These are phyloP conservation scores for Trichoplusia ni DNA, from an alignment of 1,140 invertebrate species.

Conservation along the genomic window DNA sequence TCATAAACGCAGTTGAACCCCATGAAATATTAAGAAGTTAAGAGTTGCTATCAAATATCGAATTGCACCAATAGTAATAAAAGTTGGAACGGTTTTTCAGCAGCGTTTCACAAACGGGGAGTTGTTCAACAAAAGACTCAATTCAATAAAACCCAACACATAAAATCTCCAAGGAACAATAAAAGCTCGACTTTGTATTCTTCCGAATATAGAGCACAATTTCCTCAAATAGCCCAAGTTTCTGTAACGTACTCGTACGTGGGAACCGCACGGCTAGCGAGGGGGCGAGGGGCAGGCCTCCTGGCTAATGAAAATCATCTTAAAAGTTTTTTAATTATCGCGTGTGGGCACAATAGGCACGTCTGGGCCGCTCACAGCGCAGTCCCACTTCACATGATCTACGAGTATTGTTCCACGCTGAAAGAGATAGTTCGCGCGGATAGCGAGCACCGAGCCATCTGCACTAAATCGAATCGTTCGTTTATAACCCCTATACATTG, in stretches of 20 bases:
- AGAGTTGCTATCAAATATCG: neutral
- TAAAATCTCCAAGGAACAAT: conserved; percentile 47
- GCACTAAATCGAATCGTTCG: neutral
- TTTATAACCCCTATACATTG: neutral
- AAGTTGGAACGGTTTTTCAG: conserved; percentile 27
- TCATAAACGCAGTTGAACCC: too few relatives aligned
- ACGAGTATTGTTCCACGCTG: neutral
- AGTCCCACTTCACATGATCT: neutral
- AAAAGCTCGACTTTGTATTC: conserved; percentile 35
- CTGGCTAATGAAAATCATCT: conserved; percentile 58
- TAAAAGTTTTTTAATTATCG: conserved; percentile 66
- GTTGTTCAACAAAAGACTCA: conserved; percentile 34
- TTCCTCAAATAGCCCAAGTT: conserved; percentile 35
- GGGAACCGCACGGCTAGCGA: neutral
- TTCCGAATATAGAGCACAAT: conserved; percentile 28
- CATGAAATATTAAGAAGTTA: too few relatives aligned
- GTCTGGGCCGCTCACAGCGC: neutral
- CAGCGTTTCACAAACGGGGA: conserved; percentile 26
- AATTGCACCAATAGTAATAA: conserved; percentile 36
- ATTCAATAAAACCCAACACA: conserved; percentile 49
- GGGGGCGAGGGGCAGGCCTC: conserved; percentile 33
- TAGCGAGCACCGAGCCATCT: too few relatives aligned
- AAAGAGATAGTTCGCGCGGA: neutral
- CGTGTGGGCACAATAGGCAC: conserved; percentile 1
- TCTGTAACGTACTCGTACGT: conserved; percentile 21